Evolutionary conservation across 2,113 vertebrate species (phyloP).

Genomic region (Onychostruthus taczanowskii): DNA sequence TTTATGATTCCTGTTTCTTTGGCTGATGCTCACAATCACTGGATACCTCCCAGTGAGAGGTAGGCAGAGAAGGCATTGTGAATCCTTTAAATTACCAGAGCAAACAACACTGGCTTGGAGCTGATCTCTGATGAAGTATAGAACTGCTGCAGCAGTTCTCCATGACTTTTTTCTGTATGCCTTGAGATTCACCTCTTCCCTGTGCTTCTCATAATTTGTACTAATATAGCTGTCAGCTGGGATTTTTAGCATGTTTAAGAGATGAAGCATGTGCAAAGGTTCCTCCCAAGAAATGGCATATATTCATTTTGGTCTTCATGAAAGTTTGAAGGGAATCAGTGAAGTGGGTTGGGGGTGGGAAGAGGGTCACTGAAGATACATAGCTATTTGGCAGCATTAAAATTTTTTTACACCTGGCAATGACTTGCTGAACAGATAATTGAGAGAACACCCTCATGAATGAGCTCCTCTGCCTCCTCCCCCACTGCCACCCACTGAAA

Average conservation of each 20-base stretch:
- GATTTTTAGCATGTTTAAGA: slow-evolving; percentile 49
- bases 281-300: slow-evolving; percentile 42
- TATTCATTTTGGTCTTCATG: slow-evolving; percentile 47
- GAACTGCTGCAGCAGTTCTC: neutral
- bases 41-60: neutral
- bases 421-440: slow-evolving; percentile 3
- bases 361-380: neutral
- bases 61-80: neutral
- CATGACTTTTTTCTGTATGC: neutral
- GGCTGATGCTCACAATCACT: neutral
- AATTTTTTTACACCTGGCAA: neutral
- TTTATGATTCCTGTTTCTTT: neutral
- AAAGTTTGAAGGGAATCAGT: slow-evolving; percentile 38
- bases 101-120: neutral
- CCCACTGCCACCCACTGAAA: neutral
- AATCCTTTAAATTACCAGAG: neutral
- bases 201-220: slow-evolving; percentile 18
- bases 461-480: neutral
- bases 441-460: neutral
- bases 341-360: neutral
- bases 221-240: slow-evolving; percentile 28
- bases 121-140: neutral
- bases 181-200: slow-evolving; percentile 13
- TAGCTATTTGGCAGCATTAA: neutral
- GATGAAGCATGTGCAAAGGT: slow-evolving; percentile 45